Evolutionary conservation across 2,888 invertebrate species (phyloP).

Genomic region (Tillus elongatus): DNA sequence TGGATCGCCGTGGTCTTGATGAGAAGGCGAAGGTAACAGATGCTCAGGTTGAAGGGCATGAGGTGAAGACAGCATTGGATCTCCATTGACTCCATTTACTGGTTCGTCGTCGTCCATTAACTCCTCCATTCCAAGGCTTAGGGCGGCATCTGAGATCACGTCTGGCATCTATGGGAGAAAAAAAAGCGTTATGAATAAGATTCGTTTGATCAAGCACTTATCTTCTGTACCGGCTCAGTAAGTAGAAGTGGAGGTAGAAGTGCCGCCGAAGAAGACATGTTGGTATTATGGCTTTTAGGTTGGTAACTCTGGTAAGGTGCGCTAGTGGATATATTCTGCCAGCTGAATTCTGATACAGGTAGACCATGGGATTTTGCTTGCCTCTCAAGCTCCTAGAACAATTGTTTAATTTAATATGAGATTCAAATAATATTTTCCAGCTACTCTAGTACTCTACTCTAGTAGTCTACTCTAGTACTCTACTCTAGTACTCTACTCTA

Average conservation of each 20-base stretch:
- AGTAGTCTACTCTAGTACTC: no score
- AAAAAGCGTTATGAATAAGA: slow-evolving; percentile 9
- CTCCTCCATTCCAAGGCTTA: slow-evolving; percentile 56
- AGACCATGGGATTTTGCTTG: slow-evolving; percentile 68
- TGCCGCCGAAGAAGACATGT: slow-evolving; percentile 21
- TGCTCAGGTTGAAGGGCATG: slow-evolving; percentile 48
- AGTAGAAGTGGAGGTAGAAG: slow-evolving; percentile 35
- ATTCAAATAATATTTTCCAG: no score
- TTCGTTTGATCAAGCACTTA: no score
- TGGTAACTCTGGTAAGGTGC: slow-evolving; percentile 38
- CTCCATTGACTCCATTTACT: slow-evolving; percentile 37
- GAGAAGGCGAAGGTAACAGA: slow-evolving; percentile 50
- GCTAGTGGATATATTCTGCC: slow-evolving; percentile 43
- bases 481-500: no score
- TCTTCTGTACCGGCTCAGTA: slow-evolving; percentile 40
- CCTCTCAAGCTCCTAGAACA: slow-evolving; percentile 62
- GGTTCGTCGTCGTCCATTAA: slow-evolving; percentile 44
- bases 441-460: no score
- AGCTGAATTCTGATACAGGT: slow-evolving; percentile 53
- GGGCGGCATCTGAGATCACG: slow-evolving; percentile 47
- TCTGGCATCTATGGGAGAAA: slow-evolving; percentile 46
- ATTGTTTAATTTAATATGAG: slow-evolving; percentile 5
- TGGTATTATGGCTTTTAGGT: slow-evolving; percentile 19
- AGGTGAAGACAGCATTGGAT: slow-evolving; percentile 44
- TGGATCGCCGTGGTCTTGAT: slow-evolving; percentile 52